Evolutionary conservation across 2,797 vertebrate genomes (phyloP).

Genomic region (Acrossocheilus fasciatus): DNA sequence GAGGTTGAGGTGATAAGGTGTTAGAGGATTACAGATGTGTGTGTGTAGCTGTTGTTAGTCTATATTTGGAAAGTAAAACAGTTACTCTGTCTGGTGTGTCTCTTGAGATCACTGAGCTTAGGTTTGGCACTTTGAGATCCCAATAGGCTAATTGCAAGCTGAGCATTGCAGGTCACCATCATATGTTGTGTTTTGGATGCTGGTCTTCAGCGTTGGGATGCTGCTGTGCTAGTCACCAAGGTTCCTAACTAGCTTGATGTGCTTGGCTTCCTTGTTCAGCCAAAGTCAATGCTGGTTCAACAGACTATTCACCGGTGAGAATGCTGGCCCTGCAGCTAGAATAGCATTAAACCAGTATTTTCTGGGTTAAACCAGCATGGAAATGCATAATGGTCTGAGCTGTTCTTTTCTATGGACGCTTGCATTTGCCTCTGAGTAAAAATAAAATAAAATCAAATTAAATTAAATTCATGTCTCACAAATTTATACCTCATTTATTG

Average conservation of each 20-base stretch:
- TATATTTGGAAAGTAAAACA: neutral
- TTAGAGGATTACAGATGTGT: constrained; percentile 22
- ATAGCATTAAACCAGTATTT: neutral
- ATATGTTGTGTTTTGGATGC: neutral
- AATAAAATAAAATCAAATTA: too few species aligned
- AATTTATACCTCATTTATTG: too few species aligned
- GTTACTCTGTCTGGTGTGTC: neutral
- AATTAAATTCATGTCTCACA: too few species aligned
- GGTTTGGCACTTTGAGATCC: neutral
- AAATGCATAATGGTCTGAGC: neutral
- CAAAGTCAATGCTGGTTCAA: neutral
- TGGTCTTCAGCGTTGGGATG: neutral
- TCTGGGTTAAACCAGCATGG: neutral
- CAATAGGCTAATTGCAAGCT: neutral
- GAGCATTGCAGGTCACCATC: neutral
- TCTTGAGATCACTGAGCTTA: neutral
- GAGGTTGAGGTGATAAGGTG: neutral
- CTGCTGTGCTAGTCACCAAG: neutral
- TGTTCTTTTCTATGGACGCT: neutral
- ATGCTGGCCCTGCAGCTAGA: neutral
- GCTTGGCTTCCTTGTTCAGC: neutral
- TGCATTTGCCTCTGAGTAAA: neutral
- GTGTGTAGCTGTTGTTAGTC: neutral
- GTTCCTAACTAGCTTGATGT: neutral
- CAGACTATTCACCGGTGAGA: neutral